Base-by-base conservation (phyloP, 2,797 vertebrate species). In the Phoeniculus purpureus region DNA sequence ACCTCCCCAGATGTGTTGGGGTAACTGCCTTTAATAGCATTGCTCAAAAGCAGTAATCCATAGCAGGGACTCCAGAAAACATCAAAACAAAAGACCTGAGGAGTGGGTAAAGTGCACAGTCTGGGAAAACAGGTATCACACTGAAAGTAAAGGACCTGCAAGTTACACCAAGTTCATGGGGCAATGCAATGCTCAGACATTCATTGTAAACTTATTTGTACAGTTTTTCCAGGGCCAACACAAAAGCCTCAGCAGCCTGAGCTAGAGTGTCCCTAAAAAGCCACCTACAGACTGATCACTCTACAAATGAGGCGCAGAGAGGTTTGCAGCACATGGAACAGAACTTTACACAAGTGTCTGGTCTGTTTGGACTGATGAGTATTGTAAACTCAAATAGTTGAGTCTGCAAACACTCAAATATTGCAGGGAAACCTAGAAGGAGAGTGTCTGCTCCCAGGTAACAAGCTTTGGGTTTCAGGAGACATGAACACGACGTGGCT, bases 81-180 rank as follows among this genome's bases (percentile, higher is more conserved):
- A 75, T 61, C 6, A 31, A 55, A 76, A 22, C 23, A 43, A 65
- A 70, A 74, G 23, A n/a, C 10, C 29, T 16, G 8, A 43, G 31
- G 25, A 64, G 12, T 25, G 3, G 4, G 23, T 72, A 70, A 74
- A 89, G 8, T 0, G 0, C 37, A 29, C 1, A 40, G 12, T 13
- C 40, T 66, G 68, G 56, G 31, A 83, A 87, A 83, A 70, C 16
- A 62, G 8, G 1, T 10, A 11, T 7, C 2, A 1, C 9, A 10
- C 48, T 10, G 22, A 21, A 40, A 68, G 7, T 18, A 65, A 58
- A 73, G 37, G 31, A 18, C 37, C 59, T 85, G 19, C 45, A 85
- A 71, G 54, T 37, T 51, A 37, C 13, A 66, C 9, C 15, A 72
- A 43, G 7, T 13, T 55, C 77, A 61, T 29, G 20, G 61, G 10